These are phyloP conservation scores for Oryzias woworae DNA, from an alignment of 2,113 vertebrate species.

Conservation along the genomic window DNA sequence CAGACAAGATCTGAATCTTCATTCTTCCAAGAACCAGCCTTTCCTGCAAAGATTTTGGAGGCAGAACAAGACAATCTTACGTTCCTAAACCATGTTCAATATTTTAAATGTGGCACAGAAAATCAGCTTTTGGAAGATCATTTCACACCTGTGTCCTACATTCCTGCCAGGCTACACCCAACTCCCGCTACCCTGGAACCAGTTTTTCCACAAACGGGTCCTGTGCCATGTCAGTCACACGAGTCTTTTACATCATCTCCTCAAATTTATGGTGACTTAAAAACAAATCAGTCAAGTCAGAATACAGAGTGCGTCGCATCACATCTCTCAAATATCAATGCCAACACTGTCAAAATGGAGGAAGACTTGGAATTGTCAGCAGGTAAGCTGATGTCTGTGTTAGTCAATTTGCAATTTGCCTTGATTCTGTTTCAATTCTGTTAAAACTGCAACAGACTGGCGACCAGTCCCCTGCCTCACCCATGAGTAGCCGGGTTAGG, in stretches of 20 bases:
- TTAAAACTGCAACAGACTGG: too few relatives aligned
- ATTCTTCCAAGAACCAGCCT: constrained; percentile 28
- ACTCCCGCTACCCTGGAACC: neutral
- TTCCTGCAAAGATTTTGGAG: constrained; percentile 31
- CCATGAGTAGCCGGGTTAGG: too few relatives aligned
- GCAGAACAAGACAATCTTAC: constrained; percentile 30
- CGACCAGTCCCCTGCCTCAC: too few relatives aligned
- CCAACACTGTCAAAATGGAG: constrained; percentile 4
- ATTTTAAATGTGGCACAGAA: constrained; percentile 25
- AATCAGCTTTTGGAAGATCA: constrained; percentile 21
- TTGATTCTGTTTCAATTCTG: too few relatives aligned
- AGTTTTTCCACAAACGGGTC: constrained; percentile 2
- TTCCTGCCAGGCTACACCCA: constrained; percentile 14
- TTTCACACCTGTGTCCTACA: constrained; percentile 17
- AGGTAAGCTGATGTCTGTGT: constrained; percentile 37
- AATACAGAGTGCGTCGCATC: constrained; percentile 6
- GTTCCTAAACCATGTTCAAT: constrained; percentile 35
- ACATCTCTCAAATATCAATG: constrained; percentile 9
- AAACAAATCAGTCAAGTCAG: constrained; percentile 16
- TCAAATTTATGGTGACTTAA: neutral
- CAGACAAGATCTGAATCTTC: constrained; percentile 29
- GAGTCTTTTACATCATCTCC: constrained; percentile 3
- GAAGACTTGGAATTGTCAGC: constrained; percentile 15
- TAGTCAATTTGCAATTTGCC: neutral
- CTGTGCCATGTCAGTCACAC: neutral